Evolutionary conservation across 2,797 vertebrate species (phyloP), one percentile per base, ranked within the genome.

Genomic region (Neostethus bicornis): DNA sequence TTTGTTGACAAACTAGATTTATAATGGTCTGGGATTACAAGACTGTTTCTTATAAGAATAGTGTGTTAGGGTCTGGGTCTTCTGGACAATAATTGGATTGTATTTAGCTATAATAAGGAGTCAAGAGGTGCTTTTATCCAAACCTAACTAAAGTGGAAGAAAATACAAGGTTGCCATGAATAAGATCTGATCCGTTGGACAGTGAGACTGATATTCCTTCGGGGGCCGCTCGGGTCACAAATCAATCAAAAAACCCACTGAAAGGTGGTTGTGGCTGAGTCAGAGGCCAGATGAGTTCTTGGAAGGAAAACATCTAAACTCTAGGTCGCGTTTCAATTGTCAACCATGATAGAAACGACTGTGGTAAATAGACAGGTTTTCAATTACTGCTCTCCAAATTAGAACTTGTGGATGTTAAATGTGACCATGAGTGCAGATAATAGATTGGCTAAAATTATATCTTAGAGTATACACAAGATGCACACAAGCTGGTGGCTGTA

Each of bases 291-390:
- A 68, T 58, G 58, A 69, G 51, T 42, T 32, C 49, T 44, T 45
- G 58, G 46, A 35, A 43, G 44, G 66, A 44, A 57, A 56, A 70
- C 51, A 44, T 38, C 38, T 2, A 34, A 46, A 44, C 47, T 55
- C 62, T 43, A 59, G 77, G 61, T 55, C 57, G 60, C 47, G 44
- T 47, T 14, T 59, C 75, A 84, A 84, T 81, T 79, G 82, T 60
- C 49, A 19, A 61, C 65, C 39, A 34, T 70, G 62, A 80, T 55
- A 50, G 66, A 82, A 78, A 78, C 66, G 69, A 81, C 29, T 19
- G 28, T 37, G 31, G 57, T 75, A 61, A 66, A 28, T 8, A 21
- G 60, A 66, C 54, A 31, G 5, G 5, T 42, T 76, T 76, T 79
- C 60, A 70, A 67, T 79, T 49, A 54, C 41, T 28, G 45, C 29